These are phyloP conservation scores for Melanaphis sacchari DNA, from an alignment of 1,140 invertebrate species.

Conservation along the genomic window DNA sequence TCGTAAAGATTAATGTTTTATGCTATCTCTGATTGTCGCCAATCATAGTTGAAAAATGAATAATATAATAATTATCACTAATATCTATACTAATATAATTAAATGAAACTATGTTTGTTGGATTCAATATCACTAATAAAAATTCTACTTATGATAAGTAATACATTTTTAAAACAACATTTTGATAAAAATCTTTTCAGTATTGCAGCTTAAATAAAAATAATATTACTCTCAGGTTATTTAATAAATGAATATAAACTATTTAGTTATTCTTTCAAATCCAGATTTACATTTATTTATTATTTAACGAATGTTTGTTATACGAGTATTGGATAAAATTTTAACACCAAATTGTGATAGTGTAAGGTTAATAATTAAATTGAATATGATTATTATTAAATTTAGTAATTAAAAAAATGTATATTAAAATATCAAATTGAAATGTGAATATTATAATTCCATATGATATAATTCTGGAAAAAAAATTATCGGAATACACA, in stretches of 20 bases:
- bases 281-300: not conserved
- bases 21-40: not conserved
- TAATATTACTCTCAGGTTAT: no score
- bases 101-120: no score
- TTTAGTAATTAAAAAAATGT: not conserved
- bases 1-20: not conserved
- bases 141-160: not conserved
- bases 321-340: no score
- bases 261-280: not conserved
- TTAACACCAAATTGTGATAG: no score
- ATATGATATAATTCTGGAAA: not conserved
- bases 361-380: not conserved
- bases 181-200: not conserved
- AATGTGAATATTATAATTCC: not conserved
- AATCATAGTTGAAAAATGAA: not conserved
- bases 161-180: not conserved
- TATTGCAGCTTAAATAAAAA: no score
- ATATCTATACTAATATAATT: no score
- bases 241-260: not conserved
- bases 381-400: not conserved
- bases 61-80: not conserved
- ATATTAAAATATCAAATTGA: not conserved
- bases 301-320: not conserved
- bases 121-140: not conserved
- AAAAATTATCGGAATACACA: not conserved